phyloP scores from a whole-genome alignment of 92 coral and sea anemone genomes.

The Palythoa grandis region DNA sequence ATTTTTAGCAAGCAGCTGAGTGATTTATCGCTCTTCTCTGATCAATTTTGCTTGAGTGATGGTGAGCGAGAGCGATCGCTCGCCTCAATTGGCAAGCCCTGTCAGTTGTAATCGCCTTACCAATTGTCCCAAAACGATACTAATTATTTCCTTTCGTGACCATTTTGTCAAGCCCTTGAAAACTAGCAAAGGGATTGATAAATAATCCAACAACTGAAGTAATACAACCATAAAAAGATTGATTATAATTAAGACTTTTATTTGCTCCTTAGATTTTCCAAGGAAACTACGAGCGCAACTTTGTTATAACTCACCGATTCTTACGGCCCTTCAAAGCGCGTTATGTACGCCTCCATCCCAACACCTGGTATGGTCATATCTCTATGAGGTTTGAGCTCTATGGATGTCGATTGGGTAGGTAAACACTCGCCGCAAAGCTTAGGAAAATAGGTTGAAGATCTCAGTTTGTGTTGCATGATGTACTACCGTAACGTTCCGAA shows the following conservation, averaged over 20 bases:
- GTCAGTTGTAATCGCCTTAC: too few relatives aligned
- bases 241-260: too few relatives aligned
- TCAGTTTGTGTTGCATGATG: neutral
- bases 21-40: too few relatives aligned
- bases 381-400: conserved; percentile 65
- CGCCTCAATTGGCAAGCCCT: too few relatives aligned
- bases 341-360: conserved; percentile 52
- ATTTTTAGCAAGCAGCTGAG: too few relatives aligned
- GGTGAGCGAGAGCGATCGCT: too few relatives aligned
- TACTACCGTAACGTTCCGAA: neutral
- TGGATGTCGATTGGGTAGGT: conserved; percentile 65
- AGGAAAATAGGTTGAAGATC: neutral
- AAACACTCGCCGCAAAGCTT: neutral
- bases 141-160: too few relatives aligned
- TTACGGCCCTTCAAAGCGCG: conserved; percentile 52
- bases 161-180: neutral
- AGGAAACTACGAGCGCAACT: conserved; percentile 60
- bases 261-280: conserved; percentile 44
- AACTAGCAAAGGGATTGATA: too few relatives aligned
- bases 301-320: conserved; percentile 37
- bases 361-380: conserved; percentile 55
- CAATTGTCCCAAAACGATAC: too few relatives aligned
- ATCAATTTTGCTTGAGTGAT: too few relatives aligned
- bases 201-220: too few relatives aligned
- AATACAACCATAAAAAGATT: too few relatives aligned